Conservation (phyloP, 2,888 invertebrate genomes). For the Sericinus montela region DNA sequence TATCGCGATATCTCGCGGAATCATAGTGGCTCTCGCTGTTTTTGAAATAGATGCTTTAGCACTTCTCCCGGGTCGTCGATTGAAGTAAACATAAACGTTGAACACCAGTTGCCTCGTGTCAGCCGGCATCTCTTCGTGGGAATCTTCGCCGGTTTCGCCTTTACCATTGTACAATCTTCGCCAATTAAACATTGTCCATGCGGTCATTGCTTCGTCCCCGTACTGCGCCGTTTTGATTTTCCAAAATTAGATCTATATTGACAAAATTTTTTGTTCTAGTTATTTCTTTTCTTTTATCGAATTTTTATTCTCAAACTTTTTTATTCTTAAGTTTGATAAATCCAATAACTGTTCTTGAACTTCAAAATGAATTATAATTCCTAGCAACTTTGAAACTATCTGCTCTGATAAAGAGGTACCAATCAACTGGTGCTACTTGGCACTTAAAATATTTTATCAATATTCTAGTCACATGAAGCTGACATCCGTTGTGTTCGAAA, state of each 20-base stretch:
- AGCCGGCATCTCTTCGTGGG: slow-evolving; percentile 58
- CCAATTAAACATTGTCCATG: slow-evolving; percentile 77
- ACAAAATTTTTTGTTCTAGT: background rate
- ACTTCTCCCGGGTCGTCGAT: slow-evolving; percentile 60
- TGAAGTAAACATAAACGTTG: slow-evolving; percentile 71
- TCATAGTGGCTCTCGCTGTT: slow-evolving; percentile 68
- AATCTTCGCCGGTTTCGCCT: slow-evolving; percentile 52
- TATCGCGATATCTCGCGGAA: slow-evolving; percentile 60
- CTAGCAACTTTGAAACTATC: slow-evolving; percentile 36
- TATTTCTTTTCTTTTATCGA: too few species aligned
- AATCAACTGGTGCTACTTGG: slow-evolving; percentile 51
- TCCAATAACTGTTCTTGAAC: too few species aligned
- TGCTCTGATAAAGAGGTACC: slow-evolving; percentile 49
- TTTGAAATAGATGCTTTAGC: slow-evolving; percentile 60
- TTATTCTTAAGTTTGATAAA: too few species aligned
- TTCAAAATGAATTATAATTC: too few species aligned
- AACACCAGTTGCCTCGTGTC: slow-evolving; percentile 70
- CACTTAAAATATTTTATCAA: slow-evolving; percentile 47
- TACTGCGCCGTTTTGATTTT: slow-evolving; percentile 66
- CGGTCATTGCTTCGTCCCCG: slow-evolving; percentile 74
- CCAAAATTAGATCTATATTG: background rate
- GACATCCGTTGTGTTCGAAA: slow-evolving; percentile 65
- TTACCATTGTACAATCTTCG: slow-evolving; percentile 62
- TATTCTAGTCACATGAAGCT: slow-evolving; percentile 61
- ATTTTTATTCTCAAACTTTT: background rate